phyloP scores from a whole-genome alignment of 2,888 invertebrate genomes.

The Colostygia pectinataria region DNA sequence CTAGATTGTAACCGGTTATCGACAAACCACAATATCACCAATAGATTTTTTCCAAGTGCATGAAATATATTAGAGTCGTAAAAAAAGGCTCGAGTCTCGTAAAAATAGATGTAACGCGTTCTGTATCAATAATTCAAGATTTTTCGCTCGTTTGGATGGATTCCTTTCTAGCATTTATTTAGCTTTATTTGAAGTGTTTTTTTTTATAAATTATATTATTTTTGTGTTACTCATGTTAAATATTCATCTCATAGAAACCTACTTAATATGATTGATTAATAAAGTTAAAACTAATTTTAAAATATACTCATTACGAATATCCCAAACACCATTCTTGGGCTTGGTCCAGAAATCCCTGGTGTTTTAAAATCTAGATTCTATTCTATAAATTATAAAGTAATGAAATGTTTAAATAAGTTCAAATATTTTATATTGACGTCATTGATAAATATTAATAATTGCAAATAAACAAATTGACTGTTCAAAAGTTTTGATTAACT shows the following conservation, averaged over 20 bases:
- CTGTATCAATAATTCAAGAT: slow-evolving; percentile 79
- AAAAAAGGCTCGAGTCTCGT: slow-evolving; percentile 73
- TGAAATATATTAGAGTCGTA: slow-evolving; percentile 71
- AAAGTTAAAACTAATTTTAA: background rate
- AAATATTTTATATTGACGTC: no score
- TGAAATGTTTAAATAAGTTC: no score
- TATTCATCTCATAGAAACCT: no score
- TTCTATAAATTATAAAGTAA: no score
- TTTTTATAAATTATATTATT: background rate
- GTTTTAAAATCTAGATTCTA: no score
- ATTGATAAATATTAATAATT: no score
- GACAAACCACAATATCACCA: slow-evolving; percentile 61
- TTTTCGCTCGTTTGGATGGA: slow-evolving; percentile 40
- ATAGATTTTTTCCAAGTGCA: slow-evolving; percentile 71
- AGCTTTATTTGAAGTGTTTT: slow-evolving; percentile 12
- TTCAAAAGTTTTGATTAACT: no score
- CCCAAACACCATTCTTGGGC: no score
- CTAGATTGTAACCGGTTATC: slow-evolving; percentile 56
- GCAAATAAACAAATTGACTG: no score
- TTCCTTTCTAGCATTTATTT: slow-evolving; percentile 37
- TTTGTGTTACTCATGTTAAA: slow-evolving; percentile 1
- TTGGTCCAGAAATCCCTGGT: no score
- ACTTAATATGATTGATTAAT: no score
- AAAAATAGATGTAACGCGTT: slow-evolving; percentile 74
- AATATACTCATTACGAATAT: no score